phyloP scores from a whole-genome alignment of 2,113 vertebrate species.

The Notarius quadriscutis region DNA sequence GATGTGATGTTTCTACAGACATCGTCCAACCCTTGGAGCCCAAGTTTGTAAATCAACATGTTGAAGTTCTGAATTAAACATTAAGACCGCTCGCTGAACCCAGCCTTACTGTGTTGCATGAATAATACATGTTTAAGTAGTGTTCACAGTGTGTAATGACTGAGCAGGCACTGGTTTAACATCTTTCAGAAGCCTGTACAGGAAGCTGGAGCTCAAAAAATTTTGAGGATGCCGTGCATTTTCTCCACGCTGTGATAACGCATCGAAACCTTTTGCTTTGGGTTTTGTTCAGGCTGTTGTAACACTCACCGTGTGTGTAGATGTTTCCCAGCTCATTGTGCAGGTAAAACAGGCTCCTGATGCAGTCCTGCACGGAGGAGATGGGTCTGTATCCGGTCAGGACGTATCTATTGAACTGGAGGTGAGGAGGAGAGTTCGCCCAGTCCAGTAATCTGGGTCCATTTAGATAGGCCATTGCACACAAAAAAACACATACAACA shows the following conservation, averaged over 20 bases:
- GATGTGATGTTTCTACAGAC: not conserved
- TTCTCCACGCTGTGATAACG: not conserved
- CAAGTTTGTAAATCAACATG: not conserved
- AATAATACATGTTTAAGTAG: not conserved
- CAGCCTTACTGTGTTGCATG: not conserved
- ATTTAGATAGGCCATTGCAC: conserved; percentile 82
- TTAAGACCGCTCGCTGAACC: not conserved
- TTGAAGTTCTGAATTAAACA: not conserved
- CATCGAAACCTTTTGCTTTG: too few relatives aligned
- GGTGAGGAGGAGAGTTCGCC: conserved; percentile 87
- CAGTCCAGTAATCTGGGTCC: conserved; percentile 88
- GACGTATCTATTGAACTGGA: conserved; percentile 92
- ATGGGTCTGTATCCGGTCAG: conserved; percentile 87
- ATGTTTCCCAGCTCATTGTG: conserved; percentile 94
- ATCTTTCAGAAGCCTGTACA: not conserved
- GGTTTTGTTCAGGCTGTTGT: not conserved
- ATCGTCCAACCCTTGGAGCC: not conserved
- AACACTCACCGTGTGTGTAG: conserved; percentile 87
- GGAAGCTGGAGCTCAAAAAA: not conserved
- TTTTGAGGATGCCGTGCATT: not conserved
- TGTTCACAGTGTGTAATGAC: not conserved
- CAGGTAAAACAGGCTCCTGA: conserved; percentile 88
- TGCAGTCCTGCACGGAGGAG: conserved; percentile 84
- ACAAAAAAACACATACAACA: conserved; percentile 53
- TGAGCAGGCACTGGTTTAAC: not conserved